Conservation (phyloP, 2,797 vertebrate genomes). For the Macropodus opercularis region DNA sequence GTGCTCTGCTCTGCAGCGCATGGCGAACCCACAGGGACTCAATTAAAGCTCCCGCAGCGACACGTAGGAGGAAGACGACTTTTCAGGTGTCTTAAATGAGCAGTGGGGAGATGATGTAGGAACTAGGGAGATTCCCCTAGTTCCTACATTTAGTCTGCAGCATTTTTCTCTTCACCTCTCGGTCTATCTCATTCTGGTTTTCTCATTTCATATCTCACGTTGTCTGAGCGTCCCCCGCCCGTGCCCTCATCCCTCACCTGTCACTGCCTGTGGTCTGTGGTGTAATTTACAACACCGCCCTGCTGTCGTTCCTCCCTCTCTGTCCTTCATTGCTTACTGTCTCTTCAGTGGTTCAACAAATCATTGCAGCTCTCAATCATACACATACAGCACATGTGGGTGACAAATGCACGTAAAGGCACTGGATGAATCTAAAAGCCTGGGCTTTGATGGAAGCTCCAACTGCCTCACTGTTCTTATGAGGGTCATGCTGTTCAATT, state of each 20-base stretch:
- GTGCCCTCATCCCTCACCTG: constrained; percentile 46
- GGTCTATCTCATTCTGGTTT: constrained; percentile 1
- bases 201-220: constrained; percentile 31
- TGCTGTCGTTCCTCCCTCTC: constrained; percentile 16
- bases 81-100: constrained; percentile 5
- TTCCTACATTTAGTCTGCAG: not conserved
- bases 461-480: no score
- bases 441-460: not conserved
- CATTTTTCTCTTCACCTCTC: not conserved
- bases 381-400: not conserved
- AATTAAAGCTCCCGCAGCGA: constrained; percentile 40
- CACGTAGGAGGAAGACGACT: not conserved
- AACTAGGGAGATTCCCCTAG: no score
- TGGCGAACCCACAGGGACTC: constrained; percentile 37
- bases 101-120: no score
- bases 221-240: constrained; percentile 10
- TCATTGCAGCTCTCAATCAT: constrained; percentile 14
- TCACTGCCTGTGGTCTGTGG: constrained; percentile 48
- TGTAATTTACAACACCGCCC: constrained; percentile 45
- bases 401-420: no score
- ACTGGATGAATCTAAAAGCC: no score
- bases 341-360: constrained; percentile 25
- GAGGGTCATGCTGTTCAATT: no score
- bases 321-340: constrained; percentile 12
- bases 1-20: constrained; percentile 27